Conservation (phyloP, 2,113 vertebrate genomes). For the Polypterus senegalus region DNA sequence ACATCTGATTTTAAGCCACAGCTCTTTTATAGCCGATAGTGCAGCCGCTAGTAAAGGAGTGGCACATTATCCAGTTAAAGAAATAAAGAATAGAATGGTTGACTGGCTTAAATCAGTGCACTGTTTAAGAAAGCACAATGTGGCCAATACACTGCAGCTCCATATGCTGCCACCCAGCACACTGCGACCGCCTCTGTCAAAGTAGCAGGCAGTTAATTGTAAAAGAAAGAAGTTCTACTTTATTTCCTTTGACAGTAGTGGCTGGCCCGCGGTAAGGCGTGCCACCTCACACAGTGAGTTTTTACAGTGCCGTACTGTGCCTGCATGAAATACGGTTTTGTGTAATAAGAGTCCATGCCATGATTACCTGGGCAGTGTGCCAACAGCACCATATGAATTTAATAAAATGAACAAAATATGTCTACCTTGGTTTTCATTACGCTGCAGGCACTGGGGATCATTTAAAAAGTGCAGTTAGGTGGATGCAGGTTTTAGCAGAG, state of each 20-base stretch:
- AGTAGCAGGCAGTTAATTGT: slow-evolving; percentile 49
- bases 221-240: slow-evolving; percentile 50
- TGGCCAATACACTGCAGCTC: slow-evolving; percentile 1
- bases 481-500: not conserved
- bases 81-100: too few relatives aligned
- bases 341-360: slow-evolving; percentile 21
- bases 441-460: slow-evolving; percentile 22
- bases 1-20: too few relatives aligned
- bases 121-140: slow-evolving; percentile 7
- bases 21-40: too few relatives aligned
- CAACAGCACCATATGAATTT: slow-evolving; percentile 42
- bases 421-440: slow-evolving; percentile 28
- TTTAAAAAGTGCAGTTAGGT: not conserved
- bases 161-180: not conserved
- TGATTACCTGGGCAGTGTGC: slow-evolving; percentile 37
- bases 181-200: slow-evolving; percentile 34
- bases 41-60: too few relatives aligned
- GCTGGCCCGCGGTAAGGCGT: slow-evolving; percentile 38
- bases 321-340: slow-evolving; percentile 32
- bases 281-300: slow-evolving; percentile 46
- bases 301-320: slow-evolving; percentile 39
- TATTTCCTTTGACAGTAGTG: slow-evolving; percentile 42
- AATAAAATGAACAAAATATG: slow-evolving; percentile 29
- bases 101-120: slow-evolving; percentile 7
- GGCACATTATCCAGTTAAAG: too few relatives aligned